Base-by-base conservation (phyloP, 2,888 invertebrate genomes). In the Netelia fuscicornis region DNA sequence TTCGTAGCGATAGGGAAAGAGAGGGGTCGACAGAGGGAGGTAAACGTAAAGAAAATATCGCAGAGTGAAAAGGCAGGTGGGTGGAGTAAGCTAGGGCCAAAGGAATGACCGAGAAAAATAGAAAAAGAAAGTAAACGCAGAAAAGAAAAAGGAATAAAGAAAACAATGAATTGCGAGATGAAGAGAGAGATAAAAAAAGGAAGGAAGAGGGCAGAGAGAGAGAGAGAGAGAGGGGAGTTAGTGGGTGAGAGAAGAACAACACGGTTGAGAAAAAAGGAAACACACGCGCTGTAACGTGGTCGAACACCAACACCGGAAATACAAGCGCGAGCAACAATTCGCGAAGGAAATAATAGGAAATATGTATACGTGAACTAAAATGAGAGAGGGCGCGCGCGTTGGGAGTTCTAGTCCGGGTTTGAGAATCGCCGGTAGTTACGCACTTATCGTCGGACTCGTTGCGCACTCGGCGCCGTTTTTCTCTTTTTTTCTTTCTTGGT, bases 391-490 rank as follows among this genome's bases (percentile, higher is more conserved):
- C 17, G 56, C 20, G 56, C 13, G 75, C 11, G 20, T 30, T 64
- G 48, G 13, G 52, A 52, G 3, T 56, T 30, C 30, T 52, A 42
- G 10, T 52, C 60, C 20, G 30, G 54, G 23, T 56, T 56, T 48
- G 11, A 67, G 62, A 62, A 23, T 67, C 30, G 30, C 48, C 23
- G 13, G 67, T 67, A 52, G 48, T 52, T 52, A 76, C 65, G 65
- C 76, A 76, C 76, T 76, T 76, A 76, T 76, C 76, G 76, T 76
- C 65, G 56, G 65, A 76, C 56, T 65, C 54, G 64, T 54, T 75
- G 23, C 54, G 58, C 44, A 78, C 44, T 13, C 56, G 23, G 9
- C 42, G 11, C 48, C 60, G 60, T 70, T 74, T 64, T 75, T 68
- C 64, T 68, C 64, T 23, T 42, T 37, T 67, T 65, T 65, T 64